Base-by-base conservation (phyloP, 2,113 vertebrate species). In the Pseudorhombus dupliciocellatus region DNA sequence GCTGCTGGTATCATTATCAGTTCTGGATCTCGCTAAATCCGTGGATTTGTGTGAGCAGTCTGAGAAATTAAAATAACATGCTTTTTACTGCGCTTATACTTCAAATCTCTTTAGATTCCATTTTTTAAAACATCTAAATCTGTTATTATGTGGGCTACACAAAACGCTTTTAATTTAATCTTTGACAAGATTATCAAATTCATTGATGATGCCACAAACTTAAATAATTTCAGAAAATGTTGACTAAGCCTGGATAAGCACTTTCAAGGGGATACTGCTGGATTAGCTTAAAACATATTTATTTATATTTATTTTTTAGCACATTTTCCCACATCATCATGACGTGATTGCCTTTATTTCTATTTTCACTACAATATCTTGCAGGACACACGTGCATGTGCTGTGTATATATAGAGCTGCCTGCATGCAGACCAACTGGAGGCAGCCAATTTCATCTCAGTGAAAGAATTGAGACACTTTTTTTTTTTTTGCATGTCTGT, bases 41-140 rank as follows among this genome's bases (percentile, higher is more conserved):
- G 51, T 54, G 82, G 91, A 92, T 92, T 92, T 91, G 86, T 88
- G 82, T 88, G 86, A 91, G 90, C 88, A 88, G 88, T 91, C 85
- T 70, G 85, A 92, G 87, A 93, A 93, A 94, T 93, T 89, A 89
- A 91, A 93, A 93, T 92, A 90, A 87, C 88, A 92, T 92, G 92
- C 91, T 90, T 93, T 92, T 92, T 92, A 90, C 80, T 85, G 87
- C 80, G 81, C 89, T 92, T 89, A 46, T 46, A 91, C 66, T 84
- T 86, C 88, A 91, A 87, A 93, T 91, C 91, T 90, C 86, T 91
- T 92, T 91, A 92, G 89, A 91, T 79, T 84, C 88, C 80, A 78
- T 93, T 89, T 91, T 82, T 88, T 84, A 83, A 92, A 90, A 91
- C 87, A 90, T 92, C 85, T 90, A 92, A 93, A 94, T 91, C 88